These are phyloP conservation scores for Paratrypauchen microcephalus DNA, from an alignment of 2,797 vertebrate genomes.

Conservation along the genomic window DNA sequence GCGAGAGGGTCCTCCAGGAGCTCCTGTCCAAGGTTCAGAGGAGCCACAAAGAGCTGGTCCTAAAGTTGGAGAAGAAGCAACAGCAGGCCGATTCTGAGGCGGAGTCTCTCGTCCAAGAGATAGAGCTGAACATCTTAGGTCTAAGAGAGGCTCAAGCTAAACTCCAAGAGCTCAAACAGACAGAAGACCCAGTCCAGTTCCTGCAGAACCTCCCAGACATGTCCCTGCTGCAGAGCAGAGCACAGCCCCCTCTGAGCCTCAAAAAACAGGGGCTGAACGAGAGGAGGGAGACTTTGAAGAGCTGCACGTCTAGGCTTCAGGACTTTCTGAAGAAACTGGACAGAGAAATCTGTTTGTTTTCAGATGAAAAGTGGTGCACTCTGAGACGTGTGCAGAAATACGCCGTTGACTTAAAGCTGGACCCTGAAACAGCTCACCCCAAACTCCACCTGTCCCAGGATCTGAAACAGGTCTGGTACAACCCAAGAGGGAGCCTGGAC, in stretches of 20 bases:
- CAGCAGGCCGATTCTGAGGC: conserved; percentile 35
- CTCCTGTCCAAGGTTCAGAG: conserved; percentile 16
- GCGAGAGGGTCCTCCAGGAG: conserved; percentile 13
- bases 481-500: too few relatives aligned
- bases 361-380: background rate
- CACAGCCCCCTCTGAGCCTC: background rate
- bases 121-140: conserved; percentile 23
- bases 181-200: conserved; percentile 35
- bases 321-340: conserved; percentile 25
- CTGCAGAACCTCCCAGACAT: conserved; percentile 31
- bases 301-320: conserved; percentile 21
- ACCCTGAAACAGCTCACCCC: conserved; percentile 43
- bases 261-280: conserved; percentile 9
- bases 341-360: conserved; percentile 1
- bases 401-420: conserved; percentile 29
- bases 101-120: conserved; percentile 21
- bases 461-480: conserved; percentile 41
- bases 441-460: conserved; percentile 41
- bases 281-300: conserved; percentile 7
- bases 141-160: conserved; percentile 1
- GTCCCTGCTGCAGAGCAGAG: conserved; percentile 7
- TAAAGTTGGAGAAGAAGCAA: conserved; percentile 42
- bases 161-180: conserved; percentile 41
- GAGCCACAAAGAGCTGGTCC: conserved; percentile 22
- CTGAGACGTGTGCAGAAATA: conserved; percentile 36